Base-by-base conservation (phyloP, 1,140 invertebrate species). In the Penaeus indicus region DNA sequence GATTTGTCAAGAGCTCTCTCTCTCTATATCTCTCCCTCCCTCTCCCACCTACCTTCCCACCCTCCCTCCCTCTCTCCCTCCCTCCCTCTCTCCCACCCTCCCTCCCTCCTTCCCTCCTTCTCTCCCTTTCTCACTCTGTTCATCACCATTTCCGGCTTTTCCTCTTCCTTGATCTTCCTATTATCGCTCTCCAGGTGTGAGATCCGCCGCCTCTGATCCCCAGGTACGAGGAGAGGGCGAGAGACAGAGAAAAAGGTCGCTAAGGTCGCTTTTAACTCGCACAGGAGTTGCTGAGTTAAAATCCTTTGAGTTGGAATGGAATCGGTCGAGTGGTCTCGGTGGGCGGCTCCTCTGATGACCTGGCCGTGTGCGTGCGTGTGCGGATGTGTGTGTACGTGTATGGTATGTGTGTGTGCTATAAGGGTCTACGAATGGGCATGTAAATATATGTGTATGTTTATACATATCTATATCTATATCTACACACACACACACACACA, bases 181-280 rank as follows among this genome's bases (percentile, higher is more conserved):
- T 88, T 88, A 88, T 78, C 72, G 75, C 82, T 27, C 54, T 25
- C 81, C 87, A 88, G 87, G 87, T 88, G 87, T 88, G 81, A 88
- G 87, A 62, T 84, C 64, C 62, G 81, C 87, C 87, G 87, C 87
- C 87, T 79, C 60, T 88, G 87, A 88, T 88, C 87, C 81, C 32
- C 81, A 84, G 87, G 87, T 88, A 88, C 32, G 21, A 2, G 32
- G 11, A 21, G 75, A 21, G 75, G 19, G 75, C 25, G 72, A 5
- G 1, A 27, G 19, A 38, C 3, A n/a, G 1, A 38, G 32, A 78
- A 38, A 13, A 25, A 42, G 32, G 47, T 25, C 25, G 69, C 38
- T 25, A 13, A 38, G 61, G 75, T 21, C 64, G 38, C 19, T 67
- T 47, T 85, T 67, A 75, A 38, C 63, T 60, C 47, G 11, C 61